These are phyloP conservation scores for Ovibos moschatus DNA, from an alignment of 2,113 vertebrate genomes.

Conservation along the genomic window DNA sequence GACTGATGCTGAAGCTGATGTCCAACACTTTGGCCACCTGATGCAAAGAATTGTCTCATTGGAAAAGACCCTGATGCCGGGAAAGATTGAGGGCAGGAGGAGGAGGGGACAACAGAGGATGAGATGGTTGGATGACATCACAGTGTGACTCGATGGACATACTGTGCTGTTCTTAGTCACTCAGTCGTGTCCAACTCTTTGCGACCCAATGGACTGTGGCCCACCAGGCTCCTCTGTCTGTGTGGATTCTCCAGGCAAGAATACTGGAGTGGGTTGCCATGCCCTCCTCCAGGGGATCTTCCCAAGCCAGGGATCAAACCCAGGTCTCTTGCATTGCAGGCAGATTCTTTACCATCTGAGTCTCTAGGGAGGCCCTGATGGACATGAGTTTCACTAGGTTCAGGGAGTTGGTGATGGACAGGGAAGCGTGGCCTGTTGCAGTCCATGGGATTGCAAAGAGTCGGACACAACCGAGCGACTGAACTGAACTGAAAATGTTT, in stretches of 20 bases:
- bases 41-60: background rate
- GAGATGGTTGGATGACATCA: background rate
- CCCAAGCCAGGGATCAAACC: background rate
- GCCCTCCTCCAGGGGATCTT: background rate
- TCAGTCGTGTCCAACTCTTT: background rate
- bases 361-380: background rate
- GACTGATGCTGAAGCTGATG: background rate
- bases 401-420: background rate
- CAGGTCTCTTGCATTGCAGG: background rate
- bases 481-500: background rate
- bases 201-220: background rate
- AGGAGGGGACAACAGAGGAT: background rate
- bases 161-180: background rate
- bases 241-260: background rate
- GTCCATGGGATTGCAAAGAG: background rate
- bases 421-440: background rate
- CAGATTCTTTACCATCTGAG: background rate
- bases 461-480: accelerated
- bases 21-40: background rate
- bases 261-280: background rate
- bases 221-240: background rate
- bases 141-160: background rate
- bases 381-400: background rate
- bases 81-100: background rate
- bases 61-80: background rate